Base-by-base conservation (phyloP, 1,140 invertebrate species). In the Dreissena polymorpha region DNA sequence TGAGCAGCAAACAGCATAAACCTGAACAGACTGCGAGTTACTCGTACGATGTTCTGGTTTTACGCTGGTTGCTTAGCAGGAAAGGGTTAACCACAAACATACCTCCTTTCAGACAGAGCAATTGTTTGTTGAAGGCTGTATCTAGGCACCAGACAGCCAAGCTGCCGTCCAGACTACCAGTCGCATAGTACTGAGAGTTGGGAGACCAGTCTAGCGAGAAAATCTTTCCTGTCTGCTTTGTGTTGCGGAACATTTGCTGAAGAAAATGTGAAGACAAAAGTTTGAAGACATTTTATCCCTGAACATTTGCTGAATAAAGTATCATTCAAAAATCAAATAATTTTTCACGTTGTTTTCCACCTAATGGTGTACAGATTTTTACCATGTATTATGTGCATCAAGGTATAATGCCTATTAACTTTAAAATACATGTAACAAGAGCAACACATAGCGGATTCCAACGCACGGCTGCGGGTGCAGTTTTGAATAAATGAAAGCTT, bases 161-260 rank as follows among this genome's bases (percentile, higher is more conserved):
- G 23, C 73, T 77, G 6, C 81, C 72, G 76, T 83, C 81, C 1
- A 83, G 65, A 76, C 81, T 83, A 3, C 72, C 81, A 13, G 81
- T 83, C 10, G 72, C 72, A n/a, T 76, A 71, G 27, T 51, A 23
- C 18, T 50, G 64, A 5, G 72, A 76, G 27, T 77, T 57, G 18
- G 81, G 81, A 27, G 27, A 53, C 81, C 81, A 83, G 10, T 50
- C 51, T 16, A 83, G 2, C 57, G 63, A 55, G 53, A 63, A 76
- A 21, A 83, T 64, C 27, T 50, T 69, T 0, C 25, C 81, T 27
- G 50, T 83, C 14, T 83, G 81, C 27, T 76, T 76, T 10, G 67
- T 76, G 14, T 29, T 23, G 57, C 69, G 25, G 49, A 68, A 74
- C 10, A 74, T 21, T 51, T 74, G 27, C 80, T 83, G 80, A n/a